Base-by-base conservation (phyloP, 2,888 invertebrate species). In the Microctonus brassicae region DNA sequence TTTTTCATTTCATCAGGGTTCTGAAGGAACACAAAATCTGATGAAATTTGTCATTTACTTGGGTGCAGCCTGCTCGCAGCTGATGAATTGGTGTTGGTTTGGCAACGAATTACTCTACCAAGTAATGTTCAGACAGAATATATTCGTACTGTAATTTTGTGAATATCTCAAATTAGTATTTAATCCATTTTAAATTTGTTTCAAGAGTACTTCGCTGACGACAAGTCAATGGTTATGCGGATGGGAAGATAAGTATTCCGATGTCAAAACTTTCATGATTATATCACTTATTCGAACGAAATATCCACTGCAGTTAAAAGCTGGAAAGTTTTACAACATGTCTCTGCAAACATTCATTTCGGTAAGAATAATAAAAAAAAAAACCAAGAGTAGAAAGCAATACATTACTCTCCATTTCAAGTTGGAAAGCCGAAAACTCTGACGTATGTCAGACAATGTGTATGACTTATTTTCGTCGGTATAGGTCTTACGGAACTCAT, bases 31-130 rank as follows among this genome's bases (percentile, higher is more conserved):
- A 57, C 77, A 77, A n/a, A 76, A 79, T 64, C 52, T 78, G 26
- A 61, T 75, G 26, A 83, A 82, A 73, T 84, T 80, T 65, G 74
- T 74, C 0, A 47, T 82, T 29, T 83, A 81, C 39, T 69, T 83
- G 9, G 75, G 78, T 26, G 80, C 81, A 6, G 81, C 83, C 1
- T 57, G 80, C 17, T 77, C 79, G n/a, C 83, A 83, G 58, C 74
- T 83, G 20, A 70, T 80, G 20, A 82, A 79, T 60, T 74, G 79
- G 69, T 84, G 82, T 62, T 84, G 82, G 84, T 34, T 78, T 39
- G 84, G 82, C 17, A 84, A 83, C 61, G 80, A 82, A 65, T 52
- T 83, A 64, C 79, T 73, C 13, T 71, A 80, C 39, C 77, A 82
- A 77, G 83, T 81, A 60, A 78, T 75, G 29, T 17, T 9, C 9